Evolutionary conservation across 2,888 invertebrate species (phyloP), one percentile per base, ranked within the genome.

Genomic region (Boloria selene): DNA sequence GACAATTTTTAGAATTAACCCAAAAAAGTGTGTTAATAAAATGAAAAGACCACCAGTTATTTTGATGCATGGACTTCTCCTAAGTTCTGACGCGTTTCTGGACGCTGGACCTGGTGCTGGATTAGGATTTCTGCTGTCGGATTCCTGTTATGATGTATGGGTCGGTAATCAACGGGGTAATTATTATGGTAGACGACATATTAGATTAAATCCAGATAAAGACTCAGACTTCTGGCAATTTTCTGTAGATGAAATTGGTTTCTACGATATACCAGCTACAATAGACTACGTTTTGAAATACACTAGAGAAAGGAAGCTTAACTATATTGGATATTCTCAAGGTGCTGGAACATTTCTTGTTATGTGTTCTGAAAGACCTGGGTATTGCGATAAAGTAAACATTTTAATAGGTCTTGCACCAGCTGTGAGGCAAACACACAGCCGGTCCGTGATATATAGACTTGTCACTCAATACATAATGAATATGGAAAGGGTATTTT

Each of bases 261-360:
- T 87, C 22, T 94, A 93, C 74, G 98, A 98, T 80, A 75, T 97
- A 1, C 97, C 98, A 1, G 95, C 96, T 0, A 79, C 81, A 49
- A 77, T 87, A 0, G 87, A 89, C 59, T 83, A 85, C 51, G 79
- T 89, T 1, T 65, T 89, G 6, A 68, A 79, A 0, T 68, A 79
- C 4, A 86, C 88, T 0, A 73, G 74, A 2, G 68, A 71, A 1
- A 68, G 75, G 0, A 85, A 81, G 47, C 59, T 90, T 42, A 87
- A 85, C 52, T 88, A 83, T 44, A 94, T 96, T 5, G 97, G 97
- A 0, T 96, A 96, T 79, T 97, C 96, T 0, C 94, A 94, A 81
- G 97, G 97, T 7, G 94, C 94, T 0, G 94, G 95, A 0, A 83
- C 86, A 3, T 95, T 94, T 75, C 94, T 93, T 78, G 93, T 95